phyloP scores from a whole-genome alignment of 1,140 invertebrate species.

The Eumeta japonica region DNA sequence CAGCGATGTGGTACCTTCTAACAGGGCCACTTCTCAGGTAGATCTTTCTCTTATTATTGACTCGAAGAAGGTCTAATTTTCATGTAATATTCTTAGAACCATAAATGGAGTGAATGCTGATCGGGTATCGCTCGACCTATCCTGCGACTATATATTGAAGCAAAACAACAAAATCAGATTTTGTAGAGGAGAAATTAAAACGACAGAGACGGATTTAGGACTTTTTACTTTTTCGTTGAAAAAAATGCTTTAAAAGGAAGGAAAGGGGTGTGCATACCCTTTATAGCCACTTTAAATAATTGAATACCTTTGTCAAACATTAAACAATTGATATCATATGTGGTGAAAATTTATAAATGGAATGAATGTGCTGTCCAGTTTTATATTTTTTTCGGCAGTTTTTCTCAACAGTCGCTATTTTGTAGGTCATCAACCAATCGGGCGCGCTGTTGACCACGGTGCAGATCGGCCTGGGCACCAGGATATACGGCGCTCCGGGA shows the following conservation, averaged over 20 bases:
- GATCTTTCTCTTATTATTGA: background rate
- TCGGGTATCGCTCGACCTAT: too few species aligned
- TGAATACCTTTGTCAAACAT: background rate
- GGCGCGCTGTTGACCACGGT: conserved; percentile 35
- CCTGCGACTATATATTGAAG: too few species aligned
- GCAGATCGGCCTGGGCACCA: conserved; percentile 40
- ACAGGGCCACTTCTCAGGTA: conserved; percentile 30
- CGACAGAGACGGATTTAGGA: too few species aligned
- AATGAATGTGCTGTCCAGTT: background rate
- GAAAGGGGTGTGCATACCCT: too few species aligned
- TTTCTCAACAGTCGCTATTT: conserved; percentile 1
- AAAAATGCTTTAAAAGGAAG: background rate
- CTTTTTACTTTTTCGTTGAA: background rate
- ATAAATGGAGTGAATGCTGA: too few species aligned
- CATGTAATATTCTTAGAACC: background rate
- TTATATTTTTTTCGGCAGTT: background rate
- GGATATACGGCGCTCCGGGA: conserved; percentile 42
- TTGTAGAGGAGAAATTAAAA: too few species aligned
- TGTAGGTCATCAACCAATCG: conserved; percentile 33
- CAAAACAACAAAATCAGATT: too few species aligned
- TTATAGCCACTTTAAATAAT: too few species aligned
- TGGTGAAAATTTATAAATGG: background rate
- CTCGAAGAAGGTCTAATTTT: background rate
- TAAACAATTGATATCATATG: background rate
- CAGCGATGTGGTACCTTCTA: conserved; percentile 23